Base-by-base conservation (phyloP, 2,797 vertebrate genomes). In the Tapirus indicus region DNA sequence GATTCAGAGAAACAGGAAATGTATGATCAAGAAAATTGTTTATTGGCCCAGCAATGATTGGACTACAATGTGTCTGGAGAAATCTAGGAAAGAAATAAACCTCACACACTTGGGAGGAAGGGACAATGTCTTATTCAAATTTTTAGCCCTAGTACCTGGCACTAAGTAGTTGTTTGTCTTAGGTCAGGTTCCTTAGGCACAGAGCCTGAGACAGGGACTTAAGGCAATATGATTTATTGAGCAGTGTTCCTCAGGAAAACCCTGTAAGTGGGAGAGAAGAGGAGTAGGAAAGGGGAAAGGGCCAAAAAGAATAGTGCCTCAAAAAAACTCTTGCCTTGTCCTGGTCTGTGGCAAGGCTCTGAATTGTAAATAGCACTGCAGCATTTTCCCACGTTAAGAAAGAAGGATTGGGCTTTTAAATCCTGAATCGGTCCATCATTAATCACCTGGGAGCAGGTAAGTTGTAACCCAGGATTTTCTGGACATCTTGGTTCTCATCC, bases 1-100 rank as follows among this genome's bases (percentile, higher is more conserved):
- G 25, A 64, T 89, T 95, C 52, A 56, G 7, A 86, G 23, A 88
- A 80, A 89, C 17, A 14, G 23, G 35, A 88, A 91, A 90, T 80
- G 14, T 93, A 4, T 90, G 7, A 80, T 60, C 25, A 82, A 89
- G n/a, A 78, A 89, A 88, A 62, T 54, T 1, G 78, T 38, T 84
- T 38, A 82, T 89, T 79, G 11, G 21, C n/a, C 68, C 6, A 89
- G 13, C 12, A 96, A n/a, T 69, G 79, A 83, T 54, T 83, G 27
- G 5, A 32, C 69, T 3, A 32, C 79, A 94, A 64, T 89, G 6
- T 78, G 66, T 35, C 56, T 78, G 32, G 69, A 89, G 32, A 88
- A 93, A 91, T 87, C 7, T 32, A 77, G 29, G 91, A 92, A 66
- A 41, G n/a, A 89, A 84, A 83, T 23, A 82, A 95, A 52, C 4